Evolutionary conservation across 1,140 invertebrate species (phyloP).

Genomic region (Scaptomyza hsui): DNA sequence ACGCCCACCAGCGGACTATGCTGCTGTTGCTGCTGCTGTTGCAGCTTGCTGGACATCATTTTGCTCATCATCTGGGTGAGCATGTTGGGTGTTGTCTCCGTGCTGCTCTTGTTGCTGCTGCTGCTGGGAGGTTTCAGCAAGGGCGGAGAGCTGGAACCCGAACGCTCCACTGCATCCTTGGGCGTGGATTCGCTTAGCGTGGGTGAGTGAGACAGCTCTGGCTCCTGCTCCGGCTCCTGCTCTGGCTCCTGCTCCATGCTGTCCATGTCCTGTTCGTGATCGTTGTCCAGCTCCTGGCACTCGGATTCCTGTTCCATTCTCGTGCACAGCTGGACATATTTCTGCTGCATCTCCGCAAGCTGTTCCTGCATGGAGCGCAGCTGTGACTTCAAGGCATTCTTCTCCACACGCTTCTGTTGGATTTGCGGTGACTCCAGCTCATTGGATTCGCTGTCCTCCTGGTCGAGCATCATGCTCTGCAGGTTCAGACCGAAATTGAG

Average conservation of each 20-base stretch:
- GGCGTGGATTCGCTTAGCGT: slow-evolving; percentile 84
- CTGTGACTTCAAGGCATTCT: slow-evolving; percentile 93
- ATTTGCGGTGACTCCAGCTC: slow-evolving; percentile 89
- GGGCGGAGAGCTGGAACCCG: slow-evolving; percentile 85
- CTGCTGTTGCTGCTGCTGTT: slow-evolving; percentile 63
- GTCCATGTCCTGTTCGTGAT: slow-evolving; percentile 87
- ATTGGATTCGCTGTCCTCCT: slow-evolving; percentile 91
- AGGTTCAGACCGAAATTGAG: slow-evolving; percentile 84
- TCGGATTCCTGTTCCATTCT: slow-evolving; percentile 92
- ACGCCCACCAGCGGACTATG: slow-evolving; percentile 77
- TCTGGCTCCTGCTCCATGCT: slow-evolving; percentile 90
- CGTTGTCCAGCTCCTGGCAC: slow-evolving; percentile 88
- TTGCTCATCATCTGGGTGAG: slow-evolving; percentile 89
- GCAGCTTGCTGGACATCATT: slow-evolving; percentile 88
- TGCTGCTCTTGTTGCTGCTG: slow-evolving; percentile 36
- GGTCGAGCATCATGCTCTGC: slow-evolving; percentile 85
- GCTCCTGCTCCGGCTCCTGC: slow-evolving; percentile 86
- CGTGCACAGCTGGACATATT: slow-evolving; percentile 93
- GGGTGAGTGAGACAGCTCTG: slow-evolving; percentile 84
- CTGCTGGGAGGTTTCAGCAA: slow-evolving; percentile 46
- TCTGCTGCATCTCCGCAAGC: slow-evolving; percentile 94
- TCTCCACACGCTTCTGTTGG: slow-evolving; percentile 92
- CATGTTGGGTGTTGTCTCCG: slow-evolving; percentile 85
- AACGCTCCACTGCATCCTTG: slow-evolving; percentile 85
- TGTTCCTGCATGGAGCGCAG: slow-evolving; percentile 94